Conservation (phyloP, 2,797 vertebrate genomes). For the Distichodus sexfasciatus region DNA sequence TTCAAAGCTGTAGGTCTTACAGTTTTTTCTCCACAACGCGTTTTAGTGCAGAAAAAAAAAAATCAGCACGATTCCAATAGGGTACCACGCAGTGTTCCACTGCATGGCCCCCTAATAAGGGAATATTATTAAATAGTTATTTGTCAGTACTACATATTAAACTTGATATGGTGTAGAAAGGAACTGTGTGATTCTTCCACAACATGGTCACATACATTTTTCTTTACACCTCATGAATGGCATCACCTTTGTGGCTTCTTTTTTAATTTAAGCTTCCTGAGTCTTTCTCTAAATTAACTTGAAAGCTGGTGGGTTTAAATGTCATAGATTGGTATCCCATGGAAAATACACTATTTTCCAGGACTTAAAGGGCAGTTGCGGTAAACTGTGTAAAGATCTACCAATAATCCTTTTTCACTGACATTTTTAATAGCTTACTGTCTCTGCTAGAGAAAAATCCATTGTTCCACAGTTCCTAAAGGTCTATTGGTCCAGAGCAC, state of each 20-base stretch:
- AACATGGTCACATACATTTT: no score
- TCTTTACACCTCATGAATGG: neutral
- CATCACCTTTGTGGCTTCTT: neutral
- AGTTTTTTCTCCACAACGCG: no score
- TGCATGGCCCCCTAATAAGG: no score
- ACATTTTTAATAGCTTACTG: neutral
- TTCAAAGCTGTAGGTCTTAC: no score
- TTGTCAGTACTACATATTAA: no score
- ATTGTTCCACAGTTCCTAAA: neutral
- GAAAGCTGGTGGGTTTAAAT: slow-evolving; percentile 5
- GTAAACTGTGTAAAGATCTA: neutral
- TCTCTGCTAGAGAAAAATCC: neutral
- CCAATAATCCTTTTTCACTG: neutral
- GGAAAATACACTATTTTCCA: neutral
- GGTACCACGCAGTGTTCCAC: no score
- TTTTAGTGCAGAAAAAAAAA: no score
- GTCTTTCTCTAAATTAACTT: neutral
- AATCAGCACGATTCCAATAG: no score
- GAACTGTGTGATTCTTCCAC: no score
- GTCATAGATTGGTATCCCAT: neutral
- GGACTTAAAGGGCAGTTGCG: slow-evolving; percentile 2
- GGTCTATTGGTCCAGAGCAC: neutral
- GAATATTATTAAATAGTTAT: no score
- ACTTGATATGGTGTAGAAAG: no score
- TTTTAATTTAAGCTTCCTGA: neutral